Evolutionary conservation across 2,888 invertebrate genomes (phyloP).

Genomic region (Diarsia rubi): DNA sequence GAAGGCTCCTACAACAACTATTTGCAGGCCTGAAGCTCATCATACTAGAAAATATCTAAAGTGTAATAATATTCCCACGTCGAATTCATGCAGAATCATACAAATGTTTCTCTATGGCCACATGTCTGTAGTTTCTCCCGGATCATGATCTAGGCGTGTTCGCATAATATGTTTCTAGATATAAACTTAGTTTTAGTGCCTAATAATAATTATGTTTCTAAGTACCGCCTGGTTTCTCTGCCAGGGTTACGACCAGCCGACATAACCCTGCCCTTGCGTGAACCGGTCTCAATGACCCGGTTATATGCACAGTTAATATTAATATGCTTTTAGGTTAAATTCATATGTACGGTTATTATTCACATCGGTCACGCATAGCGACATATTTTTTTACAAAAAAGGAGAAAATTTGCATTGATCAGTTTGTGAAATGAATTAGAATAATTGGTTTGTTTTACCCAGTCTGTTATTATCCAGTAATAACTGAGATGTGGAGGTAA

Average conservation of each 20-base stretch:
- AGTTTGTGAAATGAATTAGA: neutral
- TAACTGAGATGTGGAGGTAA: no score
- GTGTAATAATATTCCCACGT: neutral
- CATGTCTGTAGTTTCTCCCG: constrained; percentile 44
- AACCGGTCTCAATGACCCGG: constrained; percentile 63
- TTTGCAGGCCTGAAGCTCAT: neutral
- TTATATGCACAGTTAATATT: constrained; percentile 56
- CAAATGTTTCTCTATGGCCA: neutral
- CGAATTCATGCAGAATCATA: constrained; percentile 15
- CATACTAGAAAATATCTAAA: neutral
- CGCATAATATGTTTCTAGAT: constrained; percentile 10
- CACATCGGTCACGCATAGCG: neutral
- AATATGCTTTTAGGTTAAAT: constrained; percentile 64
- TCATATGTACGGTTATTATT: constrained; percentile 31
- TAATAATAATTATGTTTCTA: constrained; percentile 13
- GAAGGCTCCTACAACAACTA: neutral
- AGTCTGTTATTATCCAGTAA: no score
- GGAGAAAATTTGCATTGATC: neutral
- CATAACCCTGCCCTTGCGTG: constrained; percentile 45
- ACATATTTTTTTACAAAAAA: neutral
- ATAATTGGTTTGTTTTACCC: no score
- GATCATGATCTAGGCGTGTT: constrained; percentile 31
- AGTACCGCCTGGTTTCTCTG: constrained; percentile 46
- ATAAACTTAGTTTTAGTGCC: constrained; percentile 40
- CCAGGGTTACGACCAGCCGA: constrained; percentile 45